Base-by-base conservation (phyloP, 2,888 invertebrate species). In the Cephus nigrinus region DNA sequence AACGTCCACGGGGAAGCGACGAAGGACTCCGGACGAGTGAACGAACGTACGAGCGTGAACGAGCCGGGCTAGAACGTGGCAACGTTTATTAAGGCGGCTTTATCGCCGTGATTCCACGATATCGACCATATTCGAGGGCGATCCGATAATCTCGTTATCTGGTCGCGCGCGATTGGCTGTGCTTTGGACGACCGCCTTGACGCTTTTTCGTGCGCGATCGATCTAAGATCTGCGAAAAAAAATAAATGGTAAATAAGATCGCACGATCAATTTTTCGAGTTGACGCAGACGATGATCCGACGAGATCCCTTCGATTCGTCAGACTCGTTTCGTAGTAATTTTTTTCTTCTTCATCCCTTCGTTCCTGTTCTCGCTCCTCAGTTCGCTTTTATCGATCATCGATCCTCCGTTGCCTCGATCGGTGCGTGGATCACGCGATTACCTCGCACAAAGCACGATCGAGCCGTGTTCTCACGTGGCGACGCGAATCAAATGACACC, bases 401-500 rank as follows among this genome's bases (percentile, higher is more conserved):
- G 55, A 55, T 55, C 55, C 55, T 23, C 23, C 9, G 55, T 55
- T 9, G 23, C 55, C 9, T 23, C 55, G 55, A 9, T 23, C 55
- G 23, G 2, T 23, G 55, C 15, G 55, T 23, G 23, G 55, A 55
- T 55, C 55, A 55, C 40, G 40, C 40, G 5, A 40, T 15, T 40
- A 15, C 40, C 15, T 15, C 40, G 40, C 40, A 9, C 4, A 1
- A 9, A 2, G 55, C 2, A 9, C 55, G 55, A 23, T 23, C 55
- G 1, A 23, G 55, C 23, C 55, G 55, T 15, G 55, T 55, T 55
- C 23, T 23, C 55, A 23, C 23, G 55, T 55, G 55, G 23, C 23
- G 23, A 55, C 79, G 82, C 79, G 85, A 87, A 85, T 87, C 84
- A 82, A 85, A 86, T 80, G 81, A 83, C 81, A 80, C 84, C 86